Base-by-base conservation (phyloP, 2,888 invertebrate species). In the Nomada hirtipes region DNA sequence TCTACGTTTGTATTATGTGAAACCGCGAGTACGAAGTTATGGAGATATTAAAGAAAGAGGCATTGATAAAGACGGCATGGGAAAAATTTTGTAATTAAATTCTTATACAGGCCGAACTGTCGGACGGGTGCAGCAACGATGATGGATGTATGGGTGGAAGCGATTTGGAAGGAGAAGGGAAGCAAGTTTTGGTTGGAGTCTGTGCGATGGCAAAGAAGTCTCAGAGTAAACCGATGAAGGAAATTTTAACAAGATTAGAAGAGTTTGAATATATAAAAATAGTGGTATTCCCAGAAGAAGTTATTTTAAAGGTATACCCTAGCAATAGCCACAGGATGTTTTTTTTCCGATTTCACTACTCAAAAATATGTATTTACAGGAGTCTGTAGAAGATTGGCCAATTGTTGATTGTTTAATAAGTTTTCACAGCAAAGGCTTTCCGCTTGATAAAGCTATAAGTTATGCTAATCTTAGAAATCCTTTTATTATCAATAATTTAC, bases 131-230 rank as follows among this genome's bases (percentile, higher is more conserved):
- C 91, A 92, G 95, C 82, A 97, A 97, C 92, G 95, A 95, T 83
- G 94, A 94, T 92, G 94, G 94, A 87, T 93, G 94, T 73, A 91
- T 94, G 91, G 94, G 91, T 42, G 93, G 93, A 76, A 93, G 93
- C 86, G 95, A 94, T 82, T 91, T 94, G 92, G 95, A 95, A 83
- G 95, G 95, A 65, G 94, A 94, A 93, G 97, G 97, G 91, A 98
- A 98, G 94, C 98, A 98, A 92, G 98, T 99, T 90, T 96, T 98
- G 93, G 98, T 99, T 90, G 99, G 99, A 84, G 97, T 99, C 80
- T 99, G 99, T 95, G 99, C 99, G 88, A 99, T 99, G 99, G 97
- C 98, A 92, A 99, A 99, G 95, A 99, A 99, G 94, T 98, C 99
- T 53, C 98, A 98, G 93, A 99, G 99, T 86, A 99, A 99, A 94